Evolutionary conservation across 2,797 vertebrate genomes (phyloP).

Genomic region (Leptoclinus maculatus): DNA sequence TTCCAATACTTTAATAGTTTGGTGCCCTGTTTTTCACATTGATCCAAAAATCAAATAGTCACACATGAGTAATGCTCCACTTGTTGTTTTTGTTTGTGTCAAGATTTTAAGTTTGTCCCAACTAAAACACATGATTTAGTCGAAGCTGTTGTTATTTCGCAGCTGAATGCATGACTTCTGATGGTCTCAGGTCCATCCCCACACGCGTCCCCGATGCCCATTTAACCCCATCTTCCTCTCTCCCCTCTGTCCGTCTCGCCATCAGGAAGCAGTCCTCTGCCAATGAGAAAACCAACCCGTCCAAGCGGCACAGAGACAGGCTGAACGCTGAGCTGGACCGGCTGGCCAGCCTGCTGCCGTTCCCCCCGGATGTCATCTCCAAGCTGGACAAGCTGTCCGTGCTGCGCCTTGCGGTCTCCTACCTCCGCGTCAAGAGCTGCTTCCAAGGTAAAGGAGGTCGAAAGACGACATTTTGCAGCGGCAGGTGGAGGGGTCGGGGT

Average conservation of each 20-base stretch:
- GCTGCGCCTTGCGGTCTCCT: conserved; percentile 95
- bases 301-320: conserved; percentile 95
- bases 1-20: background rate
- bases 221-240: background rate
- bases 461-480: background rate
- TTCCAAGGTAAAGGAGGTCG: conserved; percentile 89
- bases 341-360: conserved; percentile 93
- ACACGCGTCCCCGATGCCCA: background rate
- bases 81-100: background rate
- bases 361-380: conserved; percentile 91
- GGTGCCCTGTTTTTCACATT: background rate
- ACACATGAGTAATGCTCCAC: background rate
- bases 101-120: conserved; percentile 1
- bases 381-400: conserved; percentile 98
- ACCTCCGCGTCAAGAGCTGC: conserved; percentile 96
- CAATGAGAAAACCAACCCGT: conserved; percentile 94
- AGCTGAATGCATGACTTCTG: background rate
- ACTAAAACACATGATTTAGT: background rate
- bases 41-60: background rate
- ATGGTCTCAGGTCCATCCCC: background rate
- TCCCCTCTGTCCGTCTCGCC: conserved; percentile 20
- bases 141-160: background rate
- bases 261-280: conserved; percentile 88
- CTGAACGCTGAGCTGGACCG: conserved; percentile 95
- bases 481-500: background rate